These are phyloP conservation scores for Phaedon cochleariae DNA, from an alignment of 2,888 invertebrate genomes.

Conservation along the genomic window DNA sequence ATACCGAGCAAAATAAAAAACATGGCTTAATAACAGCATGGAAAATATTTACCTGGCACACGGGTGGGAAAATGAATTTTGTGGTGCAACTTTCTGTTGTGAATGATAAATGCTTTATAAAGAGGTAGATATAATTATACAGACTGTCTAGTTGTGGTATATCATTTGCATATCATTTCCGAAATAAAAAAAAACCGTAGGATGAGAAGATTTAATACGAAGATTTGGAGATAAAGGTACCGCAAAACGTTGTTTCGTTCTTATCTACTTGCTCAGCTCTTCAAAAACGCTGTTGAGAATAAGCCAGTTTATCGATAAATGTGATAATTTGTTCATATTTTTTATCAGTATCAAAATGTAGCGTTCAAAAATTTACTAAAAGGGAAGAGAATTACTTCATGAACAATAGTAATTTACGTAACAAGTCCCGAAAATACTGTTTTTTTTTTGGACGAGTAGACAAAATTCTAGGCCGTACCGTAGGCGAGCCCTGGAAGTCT, in stretches of 20 bases:
- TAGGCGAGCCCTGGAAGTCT: too few relatives aligned
- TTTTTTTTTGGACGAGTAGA: too few relatives aligned
- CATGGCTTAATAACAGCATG: constrained; percentile 23
- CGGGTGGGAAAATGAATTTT: constrained; percentile 30
- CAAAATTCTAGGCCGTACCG: too few relatives aligned
- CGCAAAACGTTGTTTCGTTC: background rate
- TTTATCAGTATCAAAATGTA: too few relatives aligned
- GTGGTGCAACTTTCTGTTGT: constrained; percentile 21
- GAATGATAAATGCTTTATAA: constrained; percentile 29
- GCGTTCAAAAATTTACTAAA: too few relatives aligned
- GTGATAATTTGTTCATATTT: too few relatives aligned
- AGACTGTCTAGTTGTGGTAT: constrained; percentile 17
- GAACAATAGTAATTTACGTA: too few relatives aligned
- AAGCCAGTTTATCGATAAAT: too few relatives aligned
- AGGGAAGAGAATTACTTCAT: too few relatives aligned
- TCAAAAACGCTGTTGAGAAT: too few relatives aligned
- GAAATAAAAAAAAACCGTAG: background rate
- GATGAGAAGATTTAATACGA: background rate
- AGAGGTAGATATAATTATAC: constrained; percentile 31
- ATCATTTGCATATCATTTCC: constrained; percentile 29
- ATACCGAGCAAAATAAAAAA: constrained; percentile 14
- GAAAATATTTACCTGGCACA: constrained; percentile 17
- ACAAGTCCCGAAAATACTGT: too few relatives aligned
- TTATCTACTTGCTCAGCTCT: background rate
- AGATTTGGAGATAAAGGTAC: background rate